A percentile compares a stretch with the other conserved stretches of the same genome.
Evolutionary conservation across 2,113 vertebrate species (phyloP).

Genomic region (Trematocara nigrifrons): DNA sequence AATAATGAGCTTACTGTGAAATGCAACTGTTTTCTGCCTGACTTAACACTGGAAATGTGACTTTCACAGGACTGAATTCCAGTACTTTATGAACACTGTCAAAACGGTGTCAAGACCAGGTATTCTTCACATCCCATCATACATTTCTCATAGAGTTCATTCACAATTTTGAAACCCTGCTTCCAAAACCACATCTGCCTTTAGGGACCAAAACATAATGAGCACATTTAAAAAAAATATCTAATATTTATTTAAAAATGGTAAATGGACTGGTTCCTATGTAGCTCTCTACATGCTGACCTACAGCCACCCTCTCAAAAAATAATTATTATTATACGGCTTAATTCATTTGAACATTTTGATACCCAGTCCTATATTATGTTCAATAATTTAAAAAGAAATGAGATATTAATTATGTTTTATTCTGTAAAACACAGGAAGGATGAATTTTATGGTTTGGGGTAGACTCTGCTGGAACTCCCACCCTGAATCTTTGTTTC

Average conservation of each 20-base stretch:
- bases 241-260: background rate
- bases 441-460: constrained; percentile 75
- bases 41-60: background rate
- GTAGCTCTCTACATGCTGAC: background rate
- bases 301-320: background rate
- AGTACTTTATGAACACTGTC: constrained; percentile 60
- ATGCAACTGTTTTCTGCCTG: background rate
- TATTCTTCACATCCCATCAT: background rate
- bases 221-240: accelerated
- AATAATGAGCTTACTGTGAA: background rate
- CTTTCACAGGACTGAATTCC: constrained; percentile 65
- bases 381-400: background rate
- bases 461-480: constrained; percentile 65
- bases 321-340: accelerated
- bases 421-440: constrained; percentile 49
- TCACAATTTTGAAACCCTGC: background rate
- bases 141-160: background rate
- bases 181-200: background rate
- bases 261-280: background rate
- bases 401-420: background rate
- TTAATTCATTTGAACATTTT: background rate
- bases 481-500: constrained; percentile 46
- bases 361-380: background rate
- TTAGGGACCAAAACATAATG: background rate
- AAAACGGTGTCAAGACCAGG: constrained; percentile 63